phyloP scores from a whole-genome alignment of 2,113 vertebrate genomes.

The Proterorhinus semilunaris region DNA sequence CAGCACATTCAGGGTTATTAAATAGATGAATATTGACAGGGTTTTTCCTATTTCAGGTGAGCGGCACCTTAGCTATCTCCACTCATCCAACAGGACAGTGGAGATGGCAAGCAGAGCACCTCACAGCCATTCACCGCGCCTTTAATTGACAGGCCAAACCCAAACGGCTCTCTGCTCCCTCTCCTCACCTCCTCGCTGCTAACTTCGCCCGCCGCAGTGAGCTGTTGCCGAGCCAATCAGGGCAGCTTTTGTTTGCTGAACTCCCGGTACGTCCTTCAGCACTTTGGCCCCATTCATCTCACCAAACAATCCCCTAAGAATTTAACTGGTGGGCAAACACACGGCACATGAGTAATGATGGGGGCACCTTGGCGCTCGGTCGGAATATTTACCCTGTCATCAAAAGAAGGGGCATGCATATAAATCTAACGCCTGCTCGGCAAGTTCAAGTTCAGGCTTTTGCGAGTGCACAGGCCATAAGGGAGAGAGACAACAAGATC shows the following conservation, averaged over 20 bases:
- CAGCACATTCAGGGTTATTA: constrained; percentile 74
- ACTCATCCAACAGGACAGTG: constrained; percentile 59
- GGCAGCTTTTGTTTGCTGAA: constrained; percentile 75
- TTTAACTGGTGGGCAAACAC: constrained; percentile 78
- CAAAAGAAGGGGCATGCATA: constrained; percentile 73
- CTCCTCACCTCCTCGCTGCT: constrained; percentile 29
- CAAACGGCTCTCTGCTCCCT: constrained; percentile 15
- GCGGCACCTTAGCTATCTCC: constrained; percentile 63
- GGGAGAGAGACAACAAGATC: constrained; percentile 38
- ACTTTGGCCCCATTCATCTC: constrained; percentile 77
- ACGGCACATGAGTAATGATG: constrained; percentile 71
- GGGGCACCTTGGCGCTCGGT: constrained; percentile 75
- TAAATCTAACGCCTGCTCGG: constrained; percentile 65
- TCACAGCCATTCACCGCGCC: constrained; percentile 50
- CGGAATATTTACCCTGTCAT: constrained; percentile 80
- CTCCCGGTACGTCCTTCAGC: constrained; percentile 73
- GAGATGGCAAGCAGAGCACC: constrained; percentile 57
- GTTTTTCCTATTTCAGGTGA: constrained; percentile 66
- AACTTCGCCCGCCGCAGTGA: constrained; percentile 63
- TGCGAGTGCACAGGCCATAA: constrained; percentile 37
- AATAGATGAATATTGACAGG: constrained; percentile 78
- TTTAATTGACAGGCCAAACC: constrained; percentile 69
- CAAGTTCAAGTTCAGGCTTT: constrained; percentile 62
- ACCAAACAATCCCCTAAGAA: constrained; percentile 77
- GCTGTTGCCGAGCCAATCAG: constrained; percentile 68